Percentiles rank a stretch among this genome's conserved stretches.
Conservation (phyloP, 2,888 invertebrate genomes). For the Hypsopygia costalis region DNA sequence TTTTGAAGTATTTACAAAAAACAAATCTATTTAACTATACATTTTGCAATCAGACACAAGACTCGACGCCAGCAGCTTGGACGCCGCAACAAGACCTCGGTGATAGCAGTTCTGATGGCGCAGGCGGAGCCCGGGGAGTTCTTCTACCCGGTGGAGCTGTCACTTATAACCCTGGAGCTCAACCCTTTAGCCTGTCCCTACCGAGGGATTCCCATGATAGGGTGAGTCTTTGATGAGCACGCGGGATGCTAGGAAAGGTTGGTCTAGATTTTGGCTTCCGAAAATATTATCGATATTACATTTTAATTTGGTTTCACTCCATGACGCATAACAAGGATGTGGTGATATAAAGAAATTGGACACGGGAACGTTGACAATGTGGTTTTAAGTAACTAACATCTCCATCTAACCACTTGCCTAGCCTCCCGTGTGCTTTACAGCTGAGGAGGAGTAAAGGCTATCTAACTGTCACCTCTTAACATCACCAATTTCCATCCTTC, state of each 20-base stretch:
- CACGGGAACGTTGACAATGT: too few relatives aligned
- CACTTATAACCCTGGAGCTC: constrained; percentile 72
- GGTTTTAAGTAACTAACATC: too few relatives aligned
- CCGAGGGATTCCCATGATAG: constrained; percentile 82
- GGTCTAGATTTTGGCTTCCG: constrained; percentile 7
- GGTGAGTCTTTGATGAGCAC: constrained; percentile 39
- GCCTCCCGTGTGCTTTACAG: constrained; percentile 51
- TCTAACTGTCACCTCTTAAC: too few relatives aligned
- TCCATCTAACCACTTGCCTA: constrained; percentile 45
- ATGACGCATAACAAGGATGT: too few relatives aligned
- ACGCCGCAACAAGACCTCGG: constrained; percentile 94
- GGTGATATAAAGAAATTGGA: too few relatives aligned
- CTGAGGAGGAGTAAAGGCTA: constrained; percentile 69
- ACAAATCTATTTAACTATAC: too few relatives aligned
- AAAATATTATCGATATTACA: too few relatives aligned
- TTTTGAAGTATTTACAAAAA: too few relatives aligned
- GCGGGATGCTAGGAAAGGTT: constrained; percentile 54
- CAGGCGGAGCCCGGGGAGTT: constrained; percentile 27
- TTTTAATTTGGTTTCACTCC: too few relatives aligned
- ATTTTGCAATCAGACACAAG: constrained; percentile 40
- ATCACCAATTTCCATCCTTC: too few relatives aligned
- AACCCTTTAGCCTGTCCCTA: constrained; percentile 88
- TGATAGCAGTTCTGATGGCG: constrained; percentile 79
- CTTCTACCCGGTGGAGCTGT: constrained; percentile 20
- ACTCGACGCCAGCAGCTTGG: constrained; percentile 77